These are phyloP conservation scores for Clarias macrocephalus DNA, from an alignment of 2,113 vertebrate species.

Conservation along the genomic window DNA sequence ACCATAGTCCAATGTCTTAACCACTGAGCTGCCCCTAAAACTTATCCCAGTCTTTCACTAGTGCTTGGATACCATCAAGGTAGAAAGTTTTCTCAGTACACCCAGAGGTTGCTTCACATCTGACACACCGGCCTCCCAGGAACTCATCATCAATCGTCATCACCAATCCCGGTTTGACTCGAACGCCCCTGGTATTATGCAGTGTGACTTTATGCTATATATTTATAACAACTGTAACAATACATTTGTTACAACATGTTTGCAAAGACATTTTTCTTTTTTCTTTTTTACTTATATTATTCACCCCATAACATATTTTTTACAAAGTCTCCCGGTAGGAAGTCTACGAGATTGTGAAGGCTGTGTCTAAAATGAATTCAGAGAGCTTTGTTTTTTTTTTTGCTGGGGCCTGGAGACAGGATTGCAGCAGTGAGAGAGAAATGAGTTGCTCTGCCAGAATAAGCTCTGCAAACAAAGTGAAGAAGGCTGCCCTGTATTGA, in stretches of 20 bases:
- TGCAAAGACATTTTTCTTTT: background rate
- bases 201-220: background rate
- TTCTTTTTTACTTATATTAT: constrained; percentile 4
- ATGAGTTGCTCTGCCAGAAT: constrained; percentile 4
- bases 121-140: too few species aligned
- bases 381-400: constrained; percentile 61
- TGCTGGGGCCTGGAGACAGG: constrained; percentile 61
- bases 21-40: too few species aligned
- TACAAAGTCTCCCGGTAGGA: constrained; percentile 21
- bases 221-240: background rate
- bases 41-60: too few species aligned
- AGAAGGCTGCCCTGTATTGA: constrained; percentile 33
- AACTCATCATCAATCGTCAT: too few species aligned
- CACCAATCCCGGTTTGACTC: too few species aligned
- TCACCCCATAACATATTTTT: constrained; percentile 21
- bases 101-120: too few species aligned
- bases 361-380: constrained; percentile 66
- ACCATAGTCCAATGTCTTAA: too few species aligned
- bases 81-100: too few species aligned
- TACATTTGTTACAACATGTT: background rate
- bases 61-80: too few species aligned
- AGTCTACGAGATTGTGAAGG: constrained; percentile 64
- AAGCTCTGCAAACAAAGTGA: constrained; percentile 25
- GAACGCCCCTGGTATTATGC: background rate
- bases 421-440: constrained; percentile 14